These are phyloP conservation scores for Holacanthus passer DNA, from an alignment of 2,113 vertebrate species.

Conservation along the genomic window DNA sequence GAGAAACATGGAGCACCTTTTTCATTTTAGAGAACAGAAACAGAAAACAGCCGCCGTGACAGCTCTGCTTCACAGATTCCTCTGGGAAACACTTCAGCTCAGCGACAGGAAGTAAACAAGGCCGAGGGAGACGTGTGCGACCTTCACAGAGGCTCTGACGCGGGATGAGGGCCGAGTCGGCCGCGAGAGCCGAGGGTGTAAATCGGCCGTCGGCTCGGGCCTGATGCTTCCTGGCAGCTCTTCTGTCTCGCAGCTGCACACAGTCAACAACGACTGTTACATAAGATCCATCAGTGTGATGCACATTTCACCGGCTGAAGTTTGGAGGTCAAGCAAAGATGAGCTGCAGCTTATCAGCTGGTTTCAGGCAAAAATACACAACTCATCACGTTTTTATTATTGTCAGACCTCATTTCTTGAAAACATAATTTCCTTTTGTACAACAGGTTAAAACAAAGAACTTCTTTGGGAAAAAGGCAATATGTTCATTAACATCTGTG, in stretches of 20 bases:
- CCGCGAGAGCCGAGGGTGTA: slow-evolving; percentile 1
- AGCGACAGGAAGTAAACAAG: slow-evolving; percentile 48
- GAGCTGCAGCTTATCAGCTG: slow-evolving; percentile 20
- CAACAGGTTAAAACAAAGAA: too few species aligned
- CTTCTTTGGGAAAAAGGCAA: too few species aligned
- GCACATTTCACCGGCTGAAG: slow-evolving; percentile 4
- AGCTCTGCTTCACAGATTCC: slow-evolving; percentile 21
- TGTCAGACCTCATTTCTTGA: too few species aligned
- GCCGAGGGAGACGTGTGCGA: neutral
- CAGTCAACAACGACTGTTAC: slow-evolving; percentile 40
- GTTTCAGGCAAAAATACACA: neutral
- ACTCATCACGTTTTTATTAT: neutral
- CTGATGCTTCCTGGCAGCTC: slow-evolving; percentile 19
- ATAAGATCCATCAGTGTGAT: slow-evolving; percentile 19
- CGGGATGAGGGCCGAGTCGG: slow-evolving; percentile 9
- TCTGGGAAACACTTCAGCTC: slow-evolving; percentile 21
- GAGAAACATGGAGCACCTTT: too few species aligned
- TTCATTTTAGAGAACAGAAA: too few species aligned
- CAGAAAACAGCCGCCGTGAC: neutral
- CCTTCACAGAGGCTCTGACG: slow-evolving; percentile 24
- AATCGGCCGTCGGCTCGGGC: neutral
- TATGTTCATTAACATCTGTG: neutral
- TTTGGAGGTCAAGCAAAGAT: slow-evolving; percentile 1
- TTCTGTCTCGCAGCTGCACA: neutral
- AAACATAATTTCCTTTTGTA: neutral